phyloP scores from a whole-genome alignment of 2,113 vertebrate species.

The Podarcis cretensis region DNA sequence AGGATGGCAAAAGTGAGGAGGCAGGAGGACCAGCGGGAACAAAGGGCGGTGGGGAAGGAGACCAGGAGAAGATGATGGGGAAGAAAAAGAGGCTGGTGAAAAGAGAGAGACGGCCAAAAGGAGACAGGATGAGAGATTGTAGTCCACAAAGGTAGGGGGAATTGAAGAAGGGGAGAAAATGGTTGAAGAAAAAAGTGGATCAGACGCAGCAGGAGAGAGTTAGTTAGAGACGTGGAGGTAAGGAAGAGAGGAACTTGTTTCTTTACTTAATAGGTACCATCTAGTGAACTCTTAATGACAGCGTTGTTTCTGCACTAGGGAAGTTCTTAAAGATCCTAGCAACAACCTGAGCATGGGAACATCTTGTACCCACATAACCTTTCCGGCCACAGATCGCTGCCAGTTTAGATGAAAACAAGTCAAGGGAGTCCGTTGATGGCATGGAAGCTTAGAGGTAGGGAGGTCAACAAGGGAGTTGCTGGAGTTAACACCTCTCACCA shows the following conservation, averaged over 20 bases:
- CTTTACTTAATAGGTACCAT: neutral
- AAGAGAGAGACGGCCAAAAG: neutral
- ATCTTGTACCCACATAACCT: neutral
- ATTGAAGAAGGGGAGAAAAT: neutral
- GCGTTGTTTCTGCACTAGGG: neutral
- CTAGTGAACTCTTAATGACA: neutral
- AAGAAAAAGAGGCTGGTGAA: neutral
- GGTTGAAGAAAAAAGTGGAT: neutral
- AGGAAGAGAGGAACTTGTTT: neutral
- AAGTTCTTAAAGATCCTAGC: neutral
- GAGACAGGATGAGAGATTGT: neutral
- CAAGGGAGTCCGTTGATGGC: neutral
- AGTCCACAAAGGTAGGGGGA: neutral
- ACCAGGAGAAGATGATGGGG: neutral
- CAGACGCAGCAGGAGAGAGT: too few relatives aligned
- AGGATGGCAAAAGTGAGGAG: neutral
- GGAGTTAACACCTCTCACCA: neutral
- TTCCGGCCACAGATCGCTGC: neutral
- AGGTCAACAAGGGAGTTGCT: neutral
- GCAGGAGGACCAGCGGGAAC: neutral
- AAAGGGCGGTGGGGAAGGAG: neutral
- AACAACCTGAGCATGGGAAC: neutral
- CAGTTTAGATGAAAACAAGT: neutral
- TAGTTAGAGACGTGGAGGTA: neutral
- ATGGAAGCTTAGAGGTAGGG: neutral